phyloP scores from a whole-genome alignment of 2,888 invertebrate species.

The Tetropium fuscum region DNA sequence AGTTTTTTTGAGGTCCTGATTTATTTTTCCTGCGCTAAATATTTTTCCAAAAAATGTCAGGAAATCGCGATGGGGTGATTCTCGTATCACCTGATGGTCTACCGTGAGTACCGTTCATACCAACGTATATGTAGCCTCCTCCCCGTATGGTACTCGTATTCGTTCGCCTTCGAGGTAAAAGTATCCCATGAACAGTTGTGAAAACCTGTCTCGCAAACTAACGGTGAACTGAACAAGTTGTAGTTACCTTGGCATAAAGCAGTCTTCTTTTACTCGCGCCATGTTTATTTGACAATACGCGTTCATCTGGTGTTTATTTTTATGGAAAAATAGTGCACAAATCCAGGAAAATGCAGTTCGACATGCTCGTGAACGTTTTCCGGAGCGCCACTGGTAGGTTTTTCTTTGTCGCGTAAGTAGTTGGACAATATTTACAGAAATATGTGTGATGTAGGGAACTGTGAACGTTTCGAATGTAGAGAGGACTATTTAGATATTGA shows the following conservation, averaged over 20 bases:
- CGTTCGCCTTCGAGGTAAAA: background rate
- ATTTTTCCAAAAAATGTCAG: too few relatives aligned
- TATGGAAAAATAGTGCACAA: constrained; percentile 22
- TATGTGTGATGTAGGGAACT: constrained; percentile 4
- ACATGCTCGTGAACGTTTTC: constrained; percentile 58
- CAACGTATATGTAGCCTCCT: background rate
- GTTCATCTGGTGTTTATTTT: constrained; percentile 24
- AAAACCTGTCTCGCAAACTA: constrained; percentile 47
- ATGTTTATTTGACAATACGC: constrained; percentile 46
- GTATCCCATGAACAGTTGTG: constrained; percentile 28
- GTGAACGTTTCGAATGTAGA: background rate
- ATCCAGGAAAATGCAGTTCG: constrained; percentile 57
- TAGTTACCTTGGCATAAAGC: constrained; percentile 49
- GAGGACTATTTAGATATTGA: background rate
- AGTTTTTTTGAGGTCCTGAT: too few relatives aligned
- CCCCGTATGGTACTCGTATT: too few relatives aligned
- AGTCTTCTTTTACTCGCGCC: constrained; percentile 49
- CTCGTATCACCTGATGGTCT: too few relatives aligned
- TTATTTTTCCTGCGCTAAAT: too few relatives aligned
- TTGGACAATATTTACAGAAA: constrained; percentile 1
- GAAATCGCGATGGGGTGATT: too few relatives aligned
- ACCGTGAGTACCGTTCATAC: too few relatives aligned
- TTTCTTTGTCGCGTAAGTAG: constrained; percentile 4
- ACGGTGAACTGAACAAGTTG: constrained; percentile 49
- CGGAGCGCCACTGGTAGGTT: constrained; percentile 55